phyloP scores from a whole-genome alignment of 2,888 invertebrate genomes.

The Lycia hirtaria region DNA sequence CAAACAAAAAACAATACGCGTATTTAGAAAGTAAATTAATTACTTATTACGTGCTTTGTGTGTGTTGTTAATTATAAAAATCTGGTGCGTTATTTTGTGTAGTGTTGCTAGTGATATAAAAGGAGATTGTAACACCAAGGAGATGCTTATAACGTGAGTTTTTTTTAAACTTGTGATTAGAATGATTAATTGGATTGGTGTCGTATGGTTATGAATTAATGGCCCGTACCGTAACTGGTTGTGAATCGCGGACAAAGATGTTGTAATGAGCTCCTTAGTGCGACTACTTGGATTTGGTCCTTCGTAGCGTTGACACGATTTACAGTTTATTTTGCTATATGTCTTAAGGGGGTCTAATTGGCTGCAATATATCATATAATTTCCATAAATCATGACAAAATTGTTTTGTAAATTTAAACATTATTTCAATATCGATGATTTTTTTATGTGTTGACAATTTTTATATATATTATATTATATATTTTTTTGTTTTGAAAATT shows the following conservation, averaged over 20 bases:
- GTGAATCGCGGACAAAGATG: constrained; percentile 28
- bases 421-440: too few species aligned
- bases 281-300: background rate
- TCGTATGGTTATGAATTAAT: constrained; percentile 18
- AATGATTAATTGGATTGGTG: constrained; percentile 50
- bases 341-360: too few species aligned
- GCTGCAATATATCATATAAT: too few species aligned
- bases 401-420: too few species aligned
- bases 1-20: constrained; percentile 59
- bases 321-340: background rate
- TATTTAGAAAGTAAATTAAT: constrained; percentile 65
- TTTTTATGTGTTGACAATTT: too few species aligned
- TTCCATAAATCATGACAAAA: too few species aligned
- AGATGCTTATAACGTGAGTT: constrained; percentile 83
- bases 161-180: constrained; percentile 49
- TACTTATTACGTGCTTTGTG: constrained; percentile 59
- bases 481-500: too few species aligned
- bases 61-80: constrained; percentile 44
- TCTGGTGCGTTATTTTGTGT: constrained; percentile 65
- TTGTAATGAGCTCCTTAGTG: constrained; percentile 15
- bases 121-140: constrained; percentile 66
- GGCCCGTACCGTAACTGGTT: constrained; percentile 30
- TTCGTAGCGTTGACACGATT: background rate
- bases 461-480: too few species aligned
- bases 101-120: constrained; percentile 72